Evolutionary conservation across 2,888 invertebrate genomes (phyloP).

Genomic region (Epiblema foenella): DNA sequence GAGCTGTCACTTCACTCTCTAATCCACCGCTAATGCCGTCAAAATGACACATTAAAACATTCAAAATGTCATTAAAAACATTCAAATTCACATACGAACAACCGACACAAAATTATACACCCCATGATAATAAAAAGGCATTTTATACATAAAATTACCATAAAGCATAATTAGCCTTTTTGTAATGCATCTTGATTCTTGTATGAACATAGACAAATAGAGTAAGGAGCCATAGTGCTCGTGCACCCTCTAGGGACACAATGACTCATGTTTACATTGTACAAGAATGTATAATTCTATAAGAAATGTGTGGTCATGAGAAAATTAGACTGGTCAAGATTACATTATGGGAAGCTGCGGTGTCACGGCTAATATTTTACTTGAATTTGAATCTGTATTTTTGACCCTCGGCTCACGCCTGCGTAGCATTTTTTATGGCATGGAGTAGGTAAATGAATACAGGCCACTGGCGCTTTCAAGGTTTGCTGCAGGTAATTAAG

Average conservation of each 20-base stretch:
- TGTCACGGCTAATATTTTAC: conserved; percentile 30
- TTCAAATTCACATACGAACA: conserved; percentile 70
- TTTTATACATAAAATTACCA: conserved; percentile 76
- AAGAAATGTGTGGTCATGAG: conserved; percentile 78
- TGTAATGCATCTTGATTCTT: conserved; percentile 75
- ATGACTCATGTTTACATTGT: conserved; percentile 80
- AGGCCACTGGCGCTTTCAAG: background rate
- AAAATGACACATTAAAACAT: conserved; percentile 66
- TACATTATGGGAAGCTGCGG: conserved; percentile 55
- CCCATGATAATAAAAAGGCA: conserved; percentile 63
- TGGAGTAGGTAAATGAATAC: background rate
- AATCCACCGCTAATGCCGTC: conserved; percentile 63
- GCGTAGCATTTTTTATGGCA: background rate
- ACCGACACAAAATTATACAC: conserved; percentile 69
- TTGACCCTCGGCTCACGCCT: conserved; percentile 35
- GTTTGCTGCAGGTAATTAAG: background rate
- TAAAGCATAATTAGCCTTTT: conserved; percentile 80
- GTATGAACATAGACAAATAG: conserved; percentile 48
- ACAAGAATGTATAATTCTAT: conserved; percentile 81
- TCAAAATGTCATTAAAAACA: conserved; percentile 48
- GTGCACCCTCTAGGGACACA: conserved; percentile 54
- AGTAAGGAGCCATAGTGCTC: conserved; percentile 62
- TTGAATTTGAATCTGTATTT: conserved; percentile 24
- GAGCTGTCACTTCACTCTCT: conserved; percentile 37
- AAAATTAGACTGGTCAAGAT: conserved; percentile 67